These are phyloP conservation scores for Mya arenaria DNA, from an alignment of 1,140 invertebrate species.

Conservation along the genomic window DNA sequence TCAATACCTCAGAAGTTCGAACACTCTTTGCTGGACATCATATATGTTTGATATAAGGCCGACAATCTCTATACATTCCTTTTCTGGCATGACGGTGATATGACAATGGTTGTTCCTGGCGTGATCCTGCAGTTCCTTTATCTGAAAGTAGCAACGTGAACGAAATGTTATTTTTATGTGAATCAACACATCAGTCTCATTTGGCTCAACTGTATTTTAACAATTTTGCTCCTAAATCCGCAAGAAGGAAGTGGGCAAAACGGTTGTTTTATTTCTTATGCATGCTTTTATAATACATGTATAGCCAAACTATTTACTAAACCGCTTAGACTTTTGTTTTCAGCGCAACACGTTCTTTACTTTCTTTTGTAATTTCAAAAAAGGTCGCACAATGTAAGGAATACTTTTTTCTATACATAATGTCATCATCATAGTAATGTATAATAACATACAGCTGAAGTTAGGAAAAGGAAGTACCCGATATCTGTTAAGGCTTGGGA, in stretches of 20 bases:
- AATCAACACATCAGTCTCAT: not conserved
- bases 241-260: too few species aligned
- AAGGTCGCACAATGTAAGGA: not conserved
- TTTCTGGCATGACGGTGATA: not conserved
- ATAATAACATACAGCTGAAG: not conserved
- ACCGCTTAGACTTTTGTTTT: not conserved
- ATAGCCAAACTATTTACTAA: too few species aligned
- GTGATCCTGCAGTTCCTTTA: not conserved
- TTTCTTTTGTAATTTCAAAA: not conserved
- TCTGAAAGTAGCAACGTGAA: not conserved
- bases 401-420: not conserved
- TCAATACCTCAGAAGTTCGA: not conserved
- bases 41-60: not conserved
- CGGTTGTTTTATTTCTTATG: too few species aligned
- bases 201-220: not conserved
- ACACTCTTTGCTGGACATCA: not conserved
- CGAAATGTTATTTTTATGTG: not conserved
- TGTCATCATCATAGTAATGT: not conserved
- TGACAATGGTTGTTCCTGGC: constrained; percentile 5
- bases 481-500: not conserved
- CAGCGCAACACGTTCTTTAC: not conserved
- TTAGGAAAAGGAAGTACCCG: not conserved
- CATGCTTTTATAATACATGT: too few species aligned
- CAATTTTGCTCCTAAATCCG: not conserved
- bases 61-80: not conserved